A percentile compares a stretch with the other conserved stretches of the same genome.
Conservation (phyloP, 2,797 vertebrate species). For the Denticeps clupeoides region DNA sequence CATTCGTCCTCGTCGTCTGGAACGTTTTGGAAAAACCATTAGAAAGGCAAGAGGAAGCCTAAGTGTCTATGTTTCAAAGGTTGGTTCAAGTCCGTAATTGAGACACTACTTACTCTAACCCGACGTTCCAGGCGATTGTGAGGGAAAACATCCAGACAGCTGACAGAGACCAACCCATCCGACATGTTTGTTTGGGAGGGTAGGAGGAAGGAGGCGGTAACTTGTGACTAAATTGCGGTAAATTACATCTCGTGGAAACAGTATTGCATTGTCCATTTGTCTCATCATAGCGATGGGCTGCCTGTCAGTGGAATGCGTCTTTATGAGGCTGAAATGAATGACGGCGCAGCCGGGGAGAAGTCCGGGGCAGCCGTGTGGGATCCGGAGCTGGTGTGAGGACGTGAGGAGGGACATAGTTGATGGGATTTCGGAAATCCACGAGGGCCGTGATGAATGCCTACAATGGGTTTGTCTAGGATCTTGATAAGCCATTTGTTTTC, state of each 20-base stretch:
- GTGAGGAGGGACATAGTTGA: conserved; percentile 50
- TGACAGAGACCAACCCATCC: conserved; percentile 12
- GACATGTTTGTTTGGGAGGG: conserved; percentile 6
- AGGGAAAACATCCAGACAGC: too few species aligned
- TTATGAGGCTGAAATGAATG: conserved; percentile 43
- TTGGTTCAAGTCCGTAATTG: too few species aligned
- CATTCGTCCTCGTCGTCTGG: too few species aligned
- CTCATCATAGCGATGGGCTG: conserved; percentile 40
- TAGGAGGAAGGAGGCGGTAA: conserved; percentile 33
- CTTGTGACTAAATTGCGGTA: conserved; percentile 46
- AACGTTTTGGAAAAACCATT: too few species aligned
- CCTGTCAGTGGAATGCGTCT: conserved; percentile 51
- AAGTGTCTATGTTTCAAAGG: too few species aligned
- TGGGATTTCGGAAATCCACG: conserved; percentile 68
- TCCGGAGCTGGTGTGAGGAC: conserved; percentile 22
- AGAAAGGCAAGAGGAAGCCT: too few species aligned
- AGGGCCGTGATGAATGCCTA: conserved; percentile 68
- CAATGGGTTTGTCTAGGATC: conserved; percentile 67
- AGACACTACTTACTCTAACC: too few species aligned
- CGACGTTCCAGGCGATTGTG: too few species aligned
- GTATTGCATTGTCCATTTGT: conserved; percentile 45
- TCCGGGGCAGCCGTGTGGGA: conserved; percentile 20
- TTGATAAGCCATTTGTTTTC: conserved; percentile 74
- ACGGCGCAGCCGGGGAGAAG: conserved; percentile 42
- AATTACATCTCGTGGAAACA: conserved; percentile 44